Percentiles rank a stretch among this genome's conserved stretches.
Evolutionary conservation across 2,797 vertebrate genomes (phyloP).

Genomic region (Xenops minutus): DNA sequence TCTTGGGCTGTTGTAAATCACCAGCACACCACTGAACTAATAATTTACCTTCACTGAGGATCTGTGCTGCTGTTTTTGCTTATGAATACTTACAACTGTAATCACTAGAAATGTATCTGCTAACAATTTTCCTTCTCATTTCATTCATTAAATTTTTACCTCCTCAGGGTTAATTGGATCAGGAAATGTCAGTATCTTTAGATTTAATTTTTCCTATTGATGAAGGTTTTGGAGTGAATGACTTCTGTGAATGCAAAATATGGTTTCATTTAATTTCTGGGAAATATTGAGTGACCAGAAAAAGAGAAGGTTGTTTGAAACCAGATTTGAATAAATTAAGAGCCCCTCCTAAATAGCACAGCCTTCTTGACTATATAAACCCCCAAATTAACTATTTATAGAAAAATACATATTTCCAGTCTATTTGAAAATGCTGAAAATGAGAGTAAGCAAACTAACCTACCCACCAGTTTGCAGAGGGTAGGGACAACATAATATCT

Average conservation of each 20-base stretch:
- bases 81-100: background rate
- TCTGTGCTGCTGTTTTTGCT: background rate
- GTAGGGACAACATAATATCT: background rate
- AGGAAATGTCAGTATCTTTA: constrained; percentile 28
- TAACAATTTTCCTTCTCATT: constrained; percentile 7
- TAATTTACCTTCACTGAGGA: background rate
- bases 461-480: constrained; percentile 21
- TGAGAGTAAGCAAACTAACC: constrained; percentile 25
- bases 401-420: constrained; percentile 20
- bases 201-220: constrained; percentile 31
- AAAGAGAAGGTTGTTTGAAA: constrained; percentile 15
- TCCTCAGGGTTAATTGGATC: constrained; percentile 2
- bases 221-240: background rate
- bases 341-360: background rate
- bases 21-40: background rate
- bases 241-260: constrained; percentile 19
- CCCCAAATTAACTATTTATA: constrained; percentile 52
- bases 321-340: constrained; percentile 24
- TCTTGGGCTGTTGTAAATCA: background rate
- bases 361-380: background rate
- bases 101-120: background rate
- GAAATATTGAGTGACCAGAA: constrained; percentile 26
- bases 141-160: constrained; percentile 29
- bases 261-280: constrained; percentile 12
- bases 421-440: constrained; percentile 46